Base-by-base conservation (phyloP, 2,888 invertebrate species). In the Meteorus colon region DNA sequence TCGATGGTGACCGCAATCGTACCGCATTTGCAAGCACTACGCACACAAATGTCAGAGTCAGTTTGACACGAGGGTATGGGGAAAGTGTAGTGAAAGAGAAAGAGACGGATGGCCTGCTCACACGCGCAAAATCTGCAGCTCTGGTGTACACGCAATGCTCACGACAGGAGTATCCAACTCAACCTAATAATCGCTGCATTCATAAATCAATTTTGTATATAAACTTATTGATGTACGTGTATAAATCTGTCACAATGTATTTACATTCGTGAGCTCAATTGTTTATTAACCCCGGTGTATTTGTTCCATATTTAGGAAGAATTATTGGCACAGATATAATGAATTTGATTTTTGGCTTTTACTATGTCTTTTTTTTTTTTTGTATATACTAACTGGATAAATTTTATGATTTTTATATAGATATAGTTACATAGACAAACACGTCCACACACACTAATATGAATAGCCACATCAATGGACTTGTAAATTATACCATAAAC, bases 401-500 rank as follows among this genome's bases (percentile, higher is more conserved):
- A 19, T 41, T 41, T 41, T 12, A 55, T 2, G n/a, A 55, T 16
- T 48, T 6, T 48, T 6, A n/a, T 31, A 59, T 65, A 66, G 37
- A n/a, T 48, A 24, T 27, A 63, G 12, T 48, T 16, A 74, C 48
- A 69, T 67, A 41, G 6, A 27, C 24, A 41, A 41, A 4, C 41
- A 8, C 41, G 41, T 8, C 10, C 5, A 41, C 41, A 41, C 12
- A 41, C 41, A 41, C 41, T 10, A 41, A 41, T 12, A 41, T 41
- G 55, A 55, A 24, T 55, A 55, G 8, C 55, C 19, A 8, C n/a
- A 62, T 31, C 29, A 62, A 62, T 62, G 62, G 2, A 62, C 31
- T 62, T 62, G 62, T 62, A 29, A 62, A 62, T 62, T 29, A 16
- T 62, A 14, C 31, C 31, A 31, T 62, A 62, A 62, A 62, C 62